Conservation (phyloP, 1,140 invertebrate genomes). For the Pseudobourletiella spinata region DNA sequence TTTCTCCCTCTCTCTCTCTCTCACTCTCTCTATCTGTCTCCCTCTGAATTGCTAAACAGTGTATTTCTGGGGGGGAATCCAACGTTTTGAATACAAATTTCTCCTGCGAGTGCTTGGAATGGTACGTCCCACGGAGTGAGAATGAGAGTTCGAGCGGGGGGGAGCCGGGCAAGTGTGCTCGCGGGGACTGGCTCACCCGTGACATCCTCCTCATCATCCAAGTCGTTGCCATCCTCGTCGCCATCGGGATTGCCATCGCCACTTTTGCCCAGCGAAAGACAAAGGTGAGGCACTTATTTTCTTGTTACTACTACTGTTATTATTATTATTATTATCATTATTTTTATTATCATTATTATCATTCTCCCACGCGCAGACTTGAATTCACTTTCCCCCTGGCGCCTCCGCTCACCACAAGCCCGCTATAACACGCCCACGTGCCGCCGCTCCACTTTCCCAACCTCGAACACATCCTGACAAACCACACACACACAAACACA, state of each 20-base stretch:
- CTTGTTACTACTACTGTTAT: too few relatives aligned
- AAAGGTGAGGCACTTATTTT: too few relatives aligned
- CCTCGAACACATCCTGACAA: too few relatives aligned
- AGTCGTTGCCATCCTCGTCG: constrained; percentile 60
- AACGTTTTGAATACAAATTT: constrained; percentile 6
- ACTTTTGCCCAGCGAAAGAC: constrained; percentile 66
- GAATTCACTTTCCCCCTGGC: too few relatives aligned
- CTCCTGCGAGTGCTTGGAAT: constrained; percentile 6
- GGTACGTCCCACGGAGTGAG: neutral
- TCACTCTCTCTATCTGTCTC: neutral
- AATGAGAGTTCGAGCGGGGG: neutral
- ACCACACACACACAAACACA: too few relatives aligned
- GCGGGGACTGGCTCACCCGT: constrained; percentile 51
- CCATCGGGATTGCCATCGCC: constrained; percentile 56
- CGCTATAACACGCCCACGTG: too few relatives aligned
- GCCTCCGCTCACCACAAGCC: too few relatives aligned
- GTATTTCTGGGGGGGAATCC: constrained; percentile 46
- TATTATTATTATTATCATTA: too few relatives aligned
- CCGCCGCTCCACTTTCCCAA: too few relatives aligned
- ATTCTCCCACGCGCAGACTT: too few relatives aligned
- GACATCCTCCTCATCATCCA: constrained; percentile 59
- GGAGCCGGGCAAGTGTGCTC: neutral
- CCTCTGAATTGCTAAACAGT: too few relatives aligned
- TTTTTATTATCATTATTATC: too few relatives aligned
- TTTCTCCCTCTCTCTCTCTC: neutral